Base-by-base conservation (phyloP, 2,888 invertebrate species). In the Dolomedes plantarius region DNA sequence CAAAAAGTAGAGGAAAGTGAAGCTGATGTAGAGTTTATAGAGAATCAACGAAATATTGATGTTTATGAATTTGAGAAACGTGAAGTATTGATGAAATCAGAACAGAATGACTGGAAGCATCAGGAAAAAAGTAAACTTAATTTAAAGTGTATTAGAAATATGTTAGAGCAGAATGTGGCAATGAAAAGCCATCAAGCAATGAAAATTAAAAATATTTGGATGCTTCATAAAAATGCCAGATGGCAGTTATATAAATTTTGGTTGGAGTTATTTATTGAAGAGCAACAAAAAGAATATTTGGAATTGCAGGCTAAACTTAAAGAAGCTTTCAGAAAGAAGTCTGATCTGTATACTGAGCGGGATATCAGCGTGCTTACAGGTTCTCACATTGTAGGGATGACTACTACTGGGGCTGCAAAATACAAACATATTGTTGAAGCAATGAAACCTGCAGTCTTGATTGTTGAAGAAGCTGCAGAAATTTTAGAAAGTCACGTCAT, bases 401-500 rank as follows among this genome's bases (percentile, higher is more conserved):
- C 96, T 5, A 96, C 96, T 0, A 94, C 95, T 0, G 94, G 94
- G 23, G 96, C 96, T 0, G 95, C 96, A 0, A 93, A 94, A 76
- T 91, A 94, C 23, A 94, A 94, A 88, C 92, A 93, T 0, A 91
- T 95, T 3, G 91, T 96, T 86, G 92, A 93, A 74, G 92, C 93
- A 68, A 91, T 95, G 1, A 91, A 93, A 81, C 93, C 94, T 2
- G 93, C 94, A 86, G 94, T 95, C 89, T 90, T 93, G 2, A 91
- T 93, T 19, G 95, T 97, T 0, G 97, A 97, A 91, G 97, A 97
- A 92, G 97, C 97, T 0, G 97, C 96, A 0, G 96, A 97, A 92
- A 95, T 97, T 0, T 91, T 96, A 41, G 97, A 97, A 90, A 93
- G 95, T 0, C 97, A 97, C 90, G 94, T 96, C n/a, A 92, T 96